These are phyloP conservation scores for Melanotaenia duboulayi DNA, from an alignment of 2,113 vertebrate species.

Conservation along the genomic window DNA sequence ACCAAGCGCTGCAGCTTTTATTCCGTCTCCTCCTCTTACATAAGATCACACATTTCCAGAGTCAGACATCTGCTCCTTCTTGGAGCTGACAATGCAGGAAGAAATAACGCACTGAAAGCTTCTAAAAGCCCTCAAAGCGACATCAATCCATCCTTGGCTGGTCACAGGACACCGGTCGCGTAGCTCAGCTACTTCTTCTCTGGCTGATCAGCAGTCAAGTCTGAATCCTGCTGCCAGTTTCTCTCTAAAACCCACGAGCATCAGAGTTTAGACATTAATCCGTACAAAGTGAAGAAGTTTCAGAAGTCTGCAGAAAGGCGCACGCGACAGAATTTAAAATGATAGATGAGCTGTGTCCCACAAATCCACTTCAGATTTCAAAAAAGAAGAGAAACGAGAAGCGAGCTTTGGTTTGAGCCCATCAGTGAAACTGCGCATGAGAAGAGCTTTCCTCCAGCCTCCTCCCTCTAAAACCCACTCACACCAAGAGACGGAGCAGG, in stretches of 20 bases:
- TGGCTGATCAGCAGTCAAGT: constrained; percentile 26
- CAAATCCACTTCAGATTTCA: not conserved
- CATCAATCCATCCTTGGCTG: constrained; percentile 23
- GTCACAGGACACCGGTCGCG: constrained; percentile 23
- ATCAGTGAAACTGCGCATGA: not conserved
- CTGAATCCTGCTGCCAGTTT: constrained; percentile 16
- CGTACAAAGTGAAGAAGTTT: not conserved
- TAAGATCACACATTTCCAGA: not conserved
- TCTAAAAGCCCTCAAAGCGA: not conserved
- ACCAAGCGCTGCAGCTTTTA: not conserved
- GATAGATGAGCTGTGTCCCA: too few species aligned
- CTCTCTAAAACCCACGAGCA: not conserved
- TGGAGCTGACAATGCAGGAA: not conserved
- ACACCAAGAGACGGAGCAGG: too few species aligned
- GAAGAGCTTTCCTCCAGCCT: too few species aligned
- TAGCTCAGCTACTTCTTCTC: constrained; percentile 14
- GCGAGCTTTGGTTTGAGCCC: not conserved
- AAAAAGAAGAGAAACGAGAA: not conserved
- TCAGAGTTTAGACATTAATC: not conserved
- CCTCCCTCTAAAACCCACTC: too few species aligned
- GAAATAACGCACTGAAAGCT: not conserved
- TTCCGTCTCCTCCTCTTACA: not conserved
- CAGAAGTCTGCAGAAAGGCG: too few species aligned
- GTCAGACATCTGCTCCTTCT: constrained; percentile 13
- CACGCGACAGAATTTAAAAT: too few species aligned